A percentile compares a stretch with the other conserved stretches of the same genome.
These are phyloP conservation scores for Rhopalosiphum padi DNA, from an alignment of 1,140 invertebrate species.

Conservation along the genomic window DNA sequence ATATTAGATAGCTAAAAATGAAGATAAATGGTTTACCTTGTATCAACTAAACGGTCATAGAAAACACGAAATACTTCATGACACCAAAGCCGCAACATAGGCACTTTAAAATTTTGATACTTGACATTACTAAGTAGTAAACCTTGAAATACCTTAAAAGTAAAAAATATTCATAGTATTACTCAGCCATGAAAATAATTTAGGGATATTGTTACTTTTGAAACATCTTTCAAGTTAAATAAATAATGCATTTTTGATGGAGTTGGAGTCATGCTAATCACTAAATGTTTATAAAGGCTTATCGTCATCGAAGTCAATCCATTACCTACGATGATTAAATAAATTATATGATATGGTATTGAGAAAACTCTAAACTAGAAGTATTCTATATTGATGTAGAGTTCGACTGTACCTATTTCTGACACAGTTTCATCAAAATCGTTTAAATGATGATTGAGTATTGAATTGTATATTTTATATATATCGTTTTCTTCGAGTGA, in stretches of 20 bases:
- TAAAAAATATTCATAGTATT: background rate
- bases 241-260: conserved; percentile 90
- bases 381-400: background rate
- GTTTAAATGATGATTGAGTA: conserved; percentile 7
- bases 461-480: background rate
- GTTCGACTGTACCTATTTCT: background rate
- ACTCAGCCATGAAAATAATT: background rate
- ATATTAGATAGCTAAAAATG: background rate
- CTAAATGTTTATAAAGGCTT: conserved; percentile 80
- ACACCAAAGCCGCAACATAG: conserved; percentile 84
- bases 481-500: background rate
- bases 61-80: conserved; percentile 94
- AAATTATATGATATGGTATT: background rate
- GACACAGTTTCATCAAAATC: conserved; percentile 31
- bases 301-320: conserved; percentile 89
- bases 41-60: conserved; percentile 84
- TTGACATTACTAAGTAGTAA: conserved; percentile 76
- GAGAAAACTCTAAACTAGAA: background rate
- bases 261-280: conserved; percentile 78
- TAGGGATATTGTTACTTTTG: conserved; percentile 72
- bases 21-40: conserved; percentile 70
- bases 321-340: conserved; percentile 59
- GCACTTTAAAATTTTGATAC: conserved; percentile 72
- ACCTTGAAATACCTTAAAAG: conserved; percentile 72
- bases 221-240: conserved; percentile 89